Base-by-base conservation (phyloP, 2,888 invertebrate genomes). In the Dysmachus trigonus region DNA sequence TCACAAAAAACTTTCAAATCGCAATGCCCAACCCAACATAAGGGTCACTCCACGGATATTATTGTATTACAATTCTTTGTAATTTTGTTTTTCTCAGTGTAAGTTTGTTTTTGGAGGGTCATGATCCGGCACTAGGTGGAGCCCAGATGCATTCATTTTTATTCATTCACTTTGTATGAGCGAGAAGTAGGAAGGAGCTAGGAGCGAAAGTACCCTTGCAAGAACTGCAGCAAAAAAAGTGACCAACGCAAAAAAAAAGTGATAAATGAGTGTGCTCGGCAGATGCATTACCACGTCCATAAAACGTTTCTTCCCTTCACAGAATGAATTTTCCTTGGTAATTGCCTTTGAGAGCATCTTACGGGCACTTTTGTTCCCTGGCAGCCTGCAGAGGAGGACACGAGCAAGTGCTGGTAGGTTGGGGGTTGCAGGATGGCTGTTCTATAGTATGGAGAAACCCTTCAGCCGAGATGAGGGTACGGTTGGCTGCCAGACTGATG, bases 271-370 rank as follows among this genome's bases (percentile, higher is more conserved):
- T 53, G 62, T 22, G 62, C 81, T 81, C 33, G 53, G 51, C 53
- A 81, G 81, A 81, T 81, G 81, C 81, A 81, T 77, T 47, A 47
- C 47, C 77, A 77, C 47, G 22, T 47, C 22, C 77, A 47, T 51
- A 47, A 62, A 81, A 81, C 33, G 53, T 62, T 81, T 53, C 31
- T 81, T 81, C 31, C 77, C 30, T 77, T 77, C 77, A 62, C 62
- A 81, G 53, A 62, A 81, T 81, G 22, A 81, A 81, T 81, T 81
- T 81, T 81, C 81, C 33, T 81, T 62, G 62, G 81, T 81, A 81
- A 81, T 81, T 81, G 81, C 62, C 53, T 81, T 81, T 62, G 62
- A 81, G 53, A 81, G 81, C 81, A 30, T 81, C 81, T 81, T 81
- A 62, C 35, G 62, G 27, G 62, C 35, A 81, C 81, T 53, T 81